Percentiles rank a stretch among this genome's conserved stretches.
These are phyloP conservation scores for Drosophila persimilis DNA, from an alignment of 1,140 invertebrate genomes.

Conservation along the genomic window DNA sequence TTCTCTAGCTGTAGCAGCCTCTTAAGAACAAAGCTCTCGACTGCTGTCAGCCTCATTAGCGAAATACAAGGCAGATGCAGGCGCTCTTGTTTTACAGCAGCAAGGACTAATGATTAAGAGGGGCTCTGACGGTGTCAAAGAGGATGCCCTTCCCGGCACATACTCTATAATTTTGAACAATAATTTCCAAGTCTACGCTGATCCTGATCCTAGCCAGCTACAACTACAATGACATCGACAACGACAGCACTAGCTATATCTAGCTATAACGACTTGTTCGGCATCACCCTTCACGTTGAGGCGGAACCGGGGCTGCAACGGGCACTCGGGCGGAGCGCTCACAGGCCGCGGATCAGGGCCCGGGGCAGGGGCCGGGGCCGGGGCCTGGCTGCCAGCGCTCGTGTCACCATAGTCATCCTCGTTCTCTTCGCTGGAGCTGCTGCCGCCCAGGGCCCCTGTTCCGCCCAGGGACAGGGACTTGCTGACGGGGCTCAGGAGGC, in stretches of 20 bases:
- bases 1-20: constrained; percentile 20
- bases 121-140: background rate
- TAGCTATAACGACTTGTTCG: constrained; percentile 4
- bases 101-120: background rate
- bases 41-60: background rate
- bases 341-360: constrained; percentile 40
- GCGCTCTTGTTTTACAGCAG: background rate
- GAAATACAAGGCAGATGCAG: background rate
- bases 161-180: constrained; percentile 51
- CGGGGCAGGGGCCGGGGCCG: too few relatives aligned
- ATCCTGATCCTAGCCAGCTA: constrained; percentile 9
- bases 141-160: too few relatives aligned
- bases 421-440: constrained; percentile 64
- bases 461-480: constrained; percentile 65
- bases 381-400: background rate
- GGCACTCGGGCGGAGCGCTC: constrained; percentile 69
- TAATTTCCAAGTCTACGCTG: constrained; percentile 33
- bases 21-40: constrained; percentile 1
- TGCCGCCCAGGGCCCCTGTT: constrained; percentile 26
- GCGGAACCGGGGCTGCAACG: constrained; percentile 53
- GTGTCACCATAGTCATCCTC: constrained; percentile 33
- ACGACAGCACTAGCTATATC: background rate
- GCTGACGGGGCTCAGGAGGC: constrained; percentile 44
- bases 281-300: constrained; percentile 73
- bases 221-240: background rate